Evolutionary conservation across 2,888 invertebrate species (phyloP).

Genomic region (Drosophila kuntzei): DNA sequence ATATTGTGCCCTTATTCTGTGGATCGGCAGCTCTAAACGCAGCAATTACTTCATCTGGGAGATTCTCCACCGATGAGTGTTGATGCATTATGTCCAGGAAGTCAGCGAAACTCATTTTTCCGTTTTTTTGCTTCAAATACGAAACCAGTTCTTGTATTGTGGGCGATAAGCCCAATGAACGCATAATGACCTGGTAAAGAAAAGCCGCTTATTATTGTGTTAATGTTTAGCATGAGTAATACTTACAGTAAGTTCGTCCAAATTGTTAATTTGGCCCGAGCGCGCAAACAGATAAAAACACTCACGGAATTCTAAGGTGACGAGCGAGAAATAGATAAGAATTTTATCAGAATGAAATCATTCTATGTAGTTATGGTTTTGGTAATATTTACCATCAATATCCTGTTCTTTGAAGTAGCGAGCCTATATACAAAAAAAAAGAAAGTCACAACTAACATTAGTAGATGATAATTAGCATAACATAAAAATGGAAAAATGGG

Average conservation of each 20-base stretch:
- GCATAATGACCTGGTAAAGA: slow-evolving; percentile 90
- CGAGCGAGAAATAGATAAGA: slow-evolving; percentile 48
- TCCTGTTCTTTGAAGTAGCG: slow-evolving; percentile 97
- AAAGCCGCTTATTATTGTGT: background rate
- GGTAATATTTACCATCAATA: slow-evolving; percentile 92
- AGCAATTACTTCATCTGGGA: slow-evolving; percentile 90
- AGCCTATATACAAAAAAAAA: slow-evolving; percentile 89
- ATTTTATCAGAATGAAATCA: slow-evolving; percentile 50
- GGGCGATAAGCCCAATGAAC: slow-evolving; percentile 96
- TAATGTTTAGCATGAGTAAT: slow-evolving; percentile 12
- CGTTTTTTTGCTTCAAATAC: slow-evolving; percentile 92
- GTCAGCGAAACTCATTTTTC: slow-evolving; percentile 97
- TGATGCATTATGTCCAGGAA: slow-evolving; percentile 98
- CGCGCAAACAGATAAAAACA: slow-evolving; percentile 97
- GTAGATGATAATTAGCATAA: slow-evolving; percentile 37
- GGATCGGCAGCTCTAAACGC: slow-evolving; percentile 96
- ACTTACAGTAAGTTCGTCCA: slow-evolving; percentile 93
- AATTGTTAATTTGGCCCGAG: slow-evolving; percentile 93
- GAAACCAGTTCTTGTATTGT: slow-evolving; percentile 95
- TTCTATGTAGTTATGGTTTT: slow-evolving; percentile 4
- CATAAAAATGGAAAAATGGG: slow-evolving; percentile 42
- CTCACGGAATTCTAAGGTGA: slow-evolving; percentile 93
- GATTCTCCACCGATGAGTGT: slow-evolving; percentile 88
- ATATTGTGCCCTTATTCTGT: slow-evolving; percentile 90
- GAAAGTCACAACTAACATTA: slow-evolving; percentile 28